These are phyloP conservation scores for Congeria kusceri DNA, from an alignment of 2,888 invertebrate genomes.

Conservation along the genomic window DNA sequence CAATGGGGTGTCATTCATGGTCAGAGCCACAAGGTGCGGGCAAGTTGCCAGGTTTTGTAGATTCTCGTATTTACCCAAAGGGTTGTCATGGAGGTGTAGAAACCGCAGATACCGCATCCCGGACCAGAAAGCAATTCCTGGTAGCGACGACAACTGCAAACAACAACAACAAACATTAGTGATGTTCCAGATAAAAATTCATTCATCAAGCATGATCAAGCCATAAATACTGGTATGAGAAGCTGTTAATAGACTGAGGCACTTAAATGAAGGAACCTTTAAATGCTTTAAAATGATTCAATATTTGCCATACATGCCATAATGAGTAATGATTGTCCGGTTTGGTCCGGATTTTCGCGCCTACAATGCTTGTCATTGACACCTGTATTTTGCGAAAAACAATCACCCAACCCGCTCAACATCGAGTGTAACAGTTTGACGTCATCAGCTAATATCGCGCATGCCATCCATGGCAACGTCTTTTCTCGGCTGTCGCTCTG, in stretches of 20 bases:
- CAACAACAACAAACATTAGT: constrained; percentile 3
- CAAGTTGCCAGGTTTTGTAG: constrained; percentile 80
- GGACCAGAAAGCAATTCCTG: constrained; percentile 82
- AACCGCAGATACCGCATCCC: constrained; percentile 77
- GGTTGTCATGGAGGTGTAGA: constrained; percentile 85
- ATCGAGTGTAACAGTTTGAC: too few species aligned
- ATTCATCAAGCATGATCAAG: neutral
- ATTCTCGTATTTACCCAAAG: constrained; percentile 82
- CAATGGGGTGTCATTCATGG: constrained; percentile 84
- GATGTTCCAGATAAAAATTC: neutral
- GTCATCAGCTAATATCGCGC: too few species aligned
- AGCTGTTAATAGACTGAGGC: neutral
- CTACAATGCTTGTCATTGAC: too few species aligned
- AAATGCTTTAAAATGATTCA: too few species aligned
- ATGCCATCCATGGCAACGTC: too few species aligned
- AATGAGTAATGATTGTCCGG: too few species aligned
- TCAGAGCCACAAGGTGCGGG: constrained; percentile 76
- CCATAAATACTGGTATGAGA: neutral
- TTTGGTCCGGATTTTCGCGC: too few species aligned
- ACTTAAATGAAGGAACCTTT: too few species aligned
- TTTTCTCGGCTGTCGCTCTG: too few species aligned
- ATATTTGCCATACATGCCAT: too few species aligned
- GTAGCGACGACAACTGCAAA: constrained; percentile 80
- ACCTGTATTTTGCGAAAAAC: too few species aligned
- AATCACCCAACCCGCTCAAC: too few species aligned